These are phyloP conservation scores for Scaptodrosophila lebanonensis DNA, from an alignment of 1,140 invertebrate species.

Conservation along the genomic window DNA sequence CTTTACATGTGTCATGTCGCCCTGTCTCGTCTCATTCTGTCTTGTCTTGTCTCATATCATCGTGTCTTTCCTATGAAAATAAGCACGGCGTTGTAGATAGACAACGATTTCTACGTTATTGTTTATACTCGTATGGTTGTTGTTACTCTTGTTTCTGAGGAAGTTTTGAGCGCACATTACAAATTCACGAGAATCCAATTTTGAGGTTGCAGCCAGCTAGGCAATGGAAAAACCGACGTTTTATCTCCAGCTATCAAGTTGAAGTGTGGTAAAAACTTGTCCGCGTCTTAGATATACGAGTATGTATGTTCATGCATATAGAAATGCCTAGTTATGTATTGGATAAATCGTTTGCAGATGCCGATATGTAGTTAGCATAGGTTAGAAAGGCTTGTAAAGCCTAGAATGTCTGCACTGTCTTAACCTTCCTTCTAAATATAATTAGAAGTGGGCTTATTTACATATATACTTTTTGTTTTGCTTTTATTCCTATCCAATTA, in stretches of 20 bases:
- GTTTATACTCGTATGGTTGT: constrained; percentile 33
- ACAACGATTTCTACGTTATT: constrained; percentile 22
- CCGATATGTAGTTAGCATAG: no score
- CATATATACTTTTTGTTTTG: no score
- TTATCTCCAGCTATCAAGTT: background rate
- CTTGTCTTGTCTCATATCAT: constrained; percentile 13
- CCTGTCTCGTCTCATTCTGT: constrained; percentile 23
- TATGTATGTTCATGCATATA: no score
- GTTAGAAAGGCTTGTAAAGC: no score
- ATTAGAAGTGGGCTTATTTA: no score
- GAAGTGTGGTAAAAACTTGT: no score
- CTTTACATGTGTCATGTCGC: constrained; percentile 45
- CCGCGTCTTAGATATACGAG: no score
- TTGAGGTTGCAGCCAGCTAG: constrained; percentile 48
- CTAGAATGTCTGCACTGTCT: no score
- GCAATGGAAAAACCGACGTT: constrained; percentile 21
- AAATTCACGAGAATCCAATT: constrained; percentile 71
- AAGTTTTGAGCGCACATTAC: constrained; percentile 70
- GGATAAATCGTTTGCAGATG: no score
- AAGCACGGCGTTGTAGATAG: constrained; percentile 1
- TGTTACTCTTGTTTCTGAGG: constrained; percentile 35
- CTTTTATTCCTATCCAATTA: no score
- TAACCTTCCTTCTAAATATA: no score
- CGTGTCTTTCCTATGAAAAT: constrained; percentile 52
- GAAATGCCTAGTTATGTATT: no score